Percentiles rank a stretch among this genome's conserved stretches.
These are phyloP conservation scores for Smittia aterrima DNA, from an alignment of 2,888 invertebrate genomes.

Conservation along the genomic window DNA sequence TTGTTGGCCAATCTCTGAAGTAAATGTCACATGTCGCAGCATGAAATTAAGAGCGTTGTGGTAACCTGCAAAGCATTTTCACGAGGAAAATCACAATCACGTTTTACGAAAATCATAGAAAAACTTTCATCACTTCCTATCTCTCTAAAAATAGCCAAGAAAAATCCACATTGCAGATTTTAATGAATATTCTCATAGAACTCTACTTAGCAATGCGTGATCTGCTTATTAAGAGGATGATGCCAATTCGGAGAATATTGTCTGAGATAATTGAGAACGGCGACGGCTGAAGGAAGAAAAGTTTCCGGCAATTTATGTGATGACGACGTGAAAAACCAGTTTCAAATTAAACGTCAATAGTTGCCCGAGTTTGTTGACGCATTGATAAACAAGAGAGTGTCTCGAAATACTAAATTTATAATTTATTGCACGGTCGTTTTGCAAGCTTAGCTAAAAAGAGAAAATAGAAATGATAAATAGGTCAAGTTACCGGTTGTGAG, in stretches of 20 bases:
- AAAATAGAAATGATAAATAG: conserved; percentile 23
- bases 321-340: conserved; percentile 14
- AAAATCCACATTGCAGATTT: background rate
- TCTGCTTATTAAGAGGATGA: background rate
- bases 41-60: background rate
- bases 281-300: background rate
- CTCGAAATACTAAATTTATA: background rate
- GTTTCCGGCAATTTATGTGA: background rate
- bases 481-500: conserved; percentile 29
- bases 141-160: background rate
- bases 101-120: background rate
- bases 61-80: background rate
- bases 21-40: too few relatives aligned
- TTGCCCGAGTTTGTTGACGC: background rate
- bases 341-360: background rate
- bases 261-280: background rate
- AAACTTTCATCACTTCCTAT: background rate
- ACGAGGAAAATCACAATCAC: background rate
- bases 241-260: background rate
- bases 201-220: background rate
- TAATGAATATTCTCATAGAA: background rate
- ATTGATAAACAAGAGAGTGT: background rate
- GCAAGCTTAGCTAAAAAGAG: background rate
- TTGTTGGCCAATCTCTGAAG: too few relatives aligned
- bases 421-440: background rate